Evolutionary conservation across 2,888 invertebrate genomes (phyloP).

Genomic region (Andricus curvator): DNA sequence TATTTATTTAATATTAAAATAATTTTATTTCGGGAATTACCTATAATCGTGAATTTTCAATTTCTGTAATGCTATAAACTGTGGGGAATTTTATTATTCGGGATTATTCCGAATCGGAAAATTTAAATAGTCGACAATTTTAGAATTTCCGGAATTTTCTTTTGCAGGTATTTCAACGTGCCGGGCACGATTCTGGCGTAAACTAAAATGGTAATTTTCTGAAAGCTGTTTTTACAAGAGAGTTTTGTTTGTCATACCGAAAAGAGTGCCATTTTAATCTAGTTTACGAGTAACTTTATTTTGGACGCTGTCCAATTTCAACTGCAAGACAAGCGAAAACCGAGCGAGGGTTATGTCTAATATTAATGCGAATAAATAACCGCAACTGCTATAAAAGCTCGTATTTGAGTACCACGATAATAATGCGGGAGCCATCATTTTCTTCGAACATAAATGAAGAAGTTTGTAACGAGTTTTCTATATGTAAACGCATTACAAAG

Average conservation of each 20-base stretch:
- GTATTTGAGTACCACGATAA: not conserved
- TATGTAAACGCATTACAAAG: conserved; percentile 5
- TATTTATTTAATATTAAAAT: no score
- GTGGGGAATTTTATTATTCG: no score
- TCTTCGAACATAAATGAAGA: conserved; percentile 7
- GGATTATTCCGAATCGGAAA: no score
- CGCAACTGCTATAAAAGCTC: not conserved
- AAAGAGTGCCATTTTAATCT: conserved; percentile 9
- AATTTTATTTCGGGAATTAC: no score
- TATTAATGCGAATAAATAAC: conserved; percentile 10
- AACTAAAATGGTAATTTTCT: not conserved
- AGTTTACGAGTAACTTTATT: not conserved
- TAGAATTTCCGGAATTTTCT: no score
- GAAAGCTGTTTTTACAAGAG: not conserved
- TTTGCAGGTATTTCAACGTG: no score
- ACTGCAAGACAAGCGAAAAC: not conserved
- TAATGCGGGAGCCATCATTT: not conserved
- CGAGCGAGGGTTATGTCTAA: conserved; percentile 5
- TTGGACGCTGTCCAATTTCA: conserved; percentile 16
- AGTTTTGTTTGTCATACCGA: not conserved
- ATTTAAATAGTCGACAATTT: no score
- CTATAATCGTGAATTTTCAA: no score
- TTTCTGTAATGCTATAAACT: no score
- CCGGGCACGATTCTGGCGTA: not conserved
- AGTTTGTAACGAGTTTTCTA: conserved; percentile 5